Evolutionary conservation across 2,113 vertebrate genomes (phyloP), one percentile per base, ranked within the genome.

Genomic region (Electrona antarctica): DNA sequence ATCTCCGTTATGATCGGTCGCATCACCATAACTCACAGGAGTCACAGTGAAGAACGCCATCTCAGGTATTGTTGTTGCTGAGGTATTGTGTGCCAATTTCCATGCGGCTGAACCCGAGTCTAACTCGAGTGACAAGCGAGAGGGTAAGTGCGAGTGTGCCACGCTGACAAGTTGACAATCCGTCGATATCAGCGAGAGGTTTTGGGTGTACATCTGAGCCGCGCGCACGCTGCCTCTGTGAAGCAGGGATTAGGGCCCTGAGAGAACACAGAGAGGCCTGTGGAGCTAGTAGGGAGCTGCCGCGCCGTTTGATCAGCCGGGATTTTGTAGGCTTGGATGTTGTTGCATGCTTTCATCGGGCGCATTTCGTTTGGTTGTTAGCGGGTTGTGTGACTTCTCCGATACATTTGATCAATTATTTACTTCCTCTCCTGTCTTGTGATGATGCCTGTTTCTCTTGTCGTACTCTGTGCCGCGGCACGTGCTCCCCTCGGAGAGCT

Each of bases 331-430:
- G 80, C 88, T 84, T 80, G 77, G 86, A 83, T 85, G 81, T 70
- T 21, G 21, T 21, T 21, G 65, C 69, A 4, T 60, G 69, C 84
- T 90, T 87, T 90, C 82, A 90, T 87, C 85, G 84, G 21, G 83
- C 60, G 62, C 89, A 91, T 90, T 92, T 84, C 64, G 78, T 72
- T 84, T 85, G 74, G 88, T 91, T 91, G 80, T 90, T 93, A 85
- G 84, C 67, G 83, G 81, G 33, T 88, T 88, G 85, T 88, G 85
- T 87, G 81, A 86, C 91, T 87, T 85, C 86, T 86, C 79, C 71
- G 79, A 87, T 90, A 90, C 83, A 89, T 90, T 85, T 90, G 89
- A 92, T 93, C 84, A 92, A 92, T 92, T 90, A 91, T 93, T 91
- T 81, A 92, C 80, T 77, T 60, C 78, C 65, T 62, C 33, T 41